Evolutionary conservation across 2,113 vertebrate species (phyloP), one percentile per base, ranked within the genome.

Genomic region (Microcebus murinus): DNA sequence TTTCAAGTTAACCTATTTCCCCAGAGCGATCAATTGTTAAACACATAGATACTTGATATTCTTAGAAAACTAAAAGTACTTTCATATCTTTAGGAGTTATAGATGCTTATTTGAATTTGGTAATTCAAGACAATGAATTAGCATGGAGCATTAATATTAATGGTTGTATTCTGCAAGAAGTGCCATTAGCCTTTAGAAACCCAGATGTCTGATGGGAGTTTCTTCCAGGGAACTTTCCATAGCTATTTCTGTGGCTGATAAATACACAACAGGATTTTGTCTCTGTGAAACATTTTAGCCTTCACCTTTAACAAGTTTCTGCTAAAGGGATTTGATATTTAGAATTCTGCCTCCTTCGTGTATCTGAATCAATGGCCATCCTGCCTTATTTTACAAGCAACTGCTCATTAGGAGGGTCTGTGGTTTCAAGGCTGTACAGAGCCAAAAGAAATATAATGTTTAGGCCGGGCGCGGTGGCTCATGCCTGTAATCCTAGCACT

Each of bases 301-400:
- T 88, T 85, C 50, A 63, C 61, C 57, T 90, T 74, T 89, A 85
- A 67, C 61, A 94, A 59, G 71, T 77, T 91, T 91, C 25, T n/a
- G 45, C 61, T 73, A 93, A 61, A 71, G 59, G 52, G 34, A 59
- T 81, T 89, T 96, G 83, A 82, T 89, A 90, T 73, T 96, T 91
- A 93, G 87, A 82, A 90, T 95, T 83, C 59, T 77, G 73, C 55
- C 83, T 91, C 71, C 61, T 87, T 57, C 27, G 9, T 39, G 83
- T 34, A 59, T 85, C 52, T n/a, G 74, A 20, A 77, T 79, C 73
- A 67, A 67, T 31, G 70, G 68, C 87, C 27, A 91, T 84, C 15
- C 29, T 9, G 55, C 21, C 36, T 95, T 76, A 76, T 91, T 84
- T 76, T 42, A 91, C 87, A 65, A 77, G 25, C 36, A 95, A 65